Evolutionary conservation across 2,113 vertebrate species (phyloP).

Genomic region (Gallinago jamesoni): DNA sequence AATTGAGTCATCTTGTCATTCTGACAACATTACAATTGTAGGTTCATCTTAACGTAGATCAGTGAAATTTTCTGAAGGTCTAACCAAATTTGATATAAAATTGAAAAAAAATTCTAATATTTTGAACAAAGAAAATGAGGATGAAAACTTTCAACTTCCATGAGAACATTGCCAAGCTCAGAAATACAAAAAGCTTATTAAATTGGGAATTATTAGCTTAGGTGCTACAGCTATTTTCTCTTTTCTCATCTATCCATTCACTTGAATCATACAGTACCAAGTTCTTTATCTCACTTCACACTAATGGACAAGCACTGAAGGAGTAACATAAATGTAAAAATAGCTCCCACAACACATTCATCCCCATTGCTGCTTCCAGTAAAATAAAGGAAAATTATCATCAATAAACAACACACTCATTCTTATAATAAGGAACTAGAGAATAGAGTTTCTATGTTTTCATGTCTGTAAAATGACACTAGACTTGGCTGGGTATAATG

Average conservation of each 20-base stretch:
- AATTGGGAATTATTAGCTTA: neutral
- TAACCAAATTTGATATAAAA: neutral
- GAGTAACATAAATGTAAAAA: neutral
- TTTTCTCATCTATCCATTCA: neutral
- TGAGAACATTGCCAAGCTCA: neutral
- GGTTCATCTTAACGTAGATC: neutral
- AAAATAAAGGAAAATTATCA: conserved; percentile 1
- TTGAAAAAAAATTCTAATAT: neutral
- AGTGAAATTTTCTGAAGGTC: neutral
- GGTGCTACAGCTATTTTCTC: neutral
- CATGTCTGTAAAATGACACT: conserved; percentile 21
- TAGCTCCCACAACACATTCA: neutral
- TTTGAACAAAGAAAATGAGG: neutral
- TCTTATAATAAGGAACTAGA: neutral
- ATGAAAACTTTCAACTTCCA: neutral
- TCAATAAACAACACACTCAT: neutral
- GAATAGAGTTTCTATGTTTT: neutral
- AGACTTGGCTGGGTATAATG: neutral
- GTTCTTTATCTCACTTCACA: neutral
- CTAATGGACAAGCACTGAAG: neutral
- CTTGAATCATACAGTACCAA: neutral
- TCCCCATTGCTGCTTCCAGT: neutral
- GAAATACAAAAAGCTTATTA: neutral
- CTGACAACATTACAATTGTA: neutral
- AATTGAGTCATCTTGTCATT: neutral